phyloP scores from a whole-genome alignment of 2,888 invertebrate species.

The Drosophila mimica region DNA sequence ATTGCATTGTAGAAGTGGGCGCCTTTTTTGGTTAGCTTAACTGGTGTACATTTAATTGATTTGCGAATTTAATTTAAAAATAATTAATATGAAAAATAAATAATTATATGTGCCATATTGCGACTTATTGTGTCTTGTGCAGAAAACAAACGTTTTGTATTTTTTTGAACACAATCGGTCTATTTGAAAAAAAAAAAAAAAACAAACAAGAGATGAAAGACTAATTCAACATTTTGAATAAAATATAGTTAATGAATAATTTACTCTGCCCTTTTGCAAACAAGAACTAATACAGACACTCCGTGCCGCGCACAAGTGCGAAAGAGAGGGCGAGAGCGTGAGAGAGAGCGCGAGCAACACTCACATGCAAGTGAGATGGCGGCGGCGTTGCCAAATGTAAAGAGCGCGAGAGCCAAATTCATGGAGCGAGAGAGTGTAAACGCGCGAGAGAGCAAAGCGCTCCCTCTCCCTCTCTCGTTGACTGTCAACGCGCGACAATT shows the following conservation, averaged over 20 bases:
- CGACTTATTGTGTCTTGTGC: background rate
- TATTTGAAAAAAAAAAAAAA: background rate
- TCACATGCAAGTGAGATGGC: conserved; percentile 68
- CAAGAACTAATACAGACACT: conserved; percentile 74
- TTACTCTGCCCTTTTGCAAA: conserved; percentile 71
- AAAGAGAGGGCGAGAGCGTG: conserved; percentile 48
- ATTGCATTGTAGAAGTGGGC: background rate
- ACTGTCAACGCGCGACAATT: conserved; percentile 65
- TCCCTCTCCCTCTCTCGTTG: background rate
- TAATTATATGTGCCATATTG: conserved; percentile 6
- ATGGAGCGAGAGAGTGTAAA: conserved; percentile 25
- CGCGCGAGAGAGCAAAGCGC: conserved; percentile 32
- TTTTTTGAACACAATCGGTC: background rate
- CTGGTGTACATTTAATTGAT: background rate
- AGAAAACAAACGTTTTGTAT: background rate
- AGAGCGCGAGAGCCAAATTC: conserved; percentile 54
- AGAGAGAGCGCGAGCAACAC: conserved; percentile 50
- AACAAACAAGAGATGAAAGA: background rate
- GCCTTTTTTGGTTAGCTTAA: background rate
- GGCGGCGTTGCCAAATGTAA: conserved; percentile 67
- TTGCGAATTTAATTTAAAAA: background rate
- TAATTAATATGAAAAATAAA: background rate
- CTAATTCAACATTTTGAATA: conserved; percentile 26
- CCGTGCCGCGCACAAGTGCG: conserved; percentile 65
- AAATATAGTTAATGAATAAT: conserved; percentile 69